phyloP scores from a whole-genome alignment of 2,113 vertebrate species.

The Grallaria varia region DNA sequence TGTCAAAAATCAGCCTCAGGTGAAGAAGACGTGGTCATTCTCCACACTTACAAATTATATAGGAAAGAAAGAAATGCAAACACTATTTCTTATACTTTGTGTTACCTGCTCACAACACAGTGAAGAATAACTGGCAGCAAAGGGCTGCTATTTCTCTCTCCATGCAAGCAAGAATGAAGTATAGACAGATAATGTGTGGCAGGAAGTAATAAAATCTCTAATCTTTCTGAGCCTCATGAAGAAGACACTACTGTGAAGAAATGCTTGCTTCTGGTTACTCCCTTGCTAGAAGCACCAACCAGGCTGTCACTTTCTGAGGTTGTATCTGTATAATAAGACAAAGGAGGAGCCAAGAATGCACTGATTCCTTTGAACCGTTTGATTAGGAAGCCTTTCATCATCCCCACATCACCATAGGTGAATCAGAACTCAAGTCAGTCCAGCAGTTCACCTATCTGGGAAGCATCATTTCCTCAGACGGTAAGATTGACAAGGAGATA shows the following conservation, averaged over 20 bases:
- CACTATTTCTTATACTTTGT: not conserved
- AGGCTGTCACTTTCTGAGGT: not conserved
- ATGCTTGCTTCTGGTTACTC: not conserved
- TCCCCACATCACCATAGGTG: no score
- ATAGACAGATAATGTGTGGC: not conserved
- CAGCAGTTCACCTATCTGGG: no score
- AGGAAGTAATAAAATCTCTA: not conserved
- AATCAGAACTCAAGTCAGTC: no score
- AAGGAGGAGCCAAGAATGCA: not conserved
- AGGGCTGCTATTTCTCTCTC: not conserved
- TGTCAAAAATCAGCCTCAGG: not conserved
- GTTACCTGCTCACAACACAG: not conserved
- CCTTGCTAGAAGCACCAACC: not conserved
- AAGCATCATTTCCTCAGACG: no score
- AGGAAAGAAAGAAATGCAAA: not conserved
- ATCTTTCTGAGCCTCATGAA: not conserved
- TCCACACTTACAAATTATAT: not conserved
- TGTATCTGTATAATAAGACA: not conserved
- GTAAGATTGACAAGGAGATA: no score
- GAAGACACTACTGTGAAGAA: not conserved
- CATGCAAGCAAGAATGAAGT: not conserved
- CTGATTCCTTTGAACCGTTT: not conserved
- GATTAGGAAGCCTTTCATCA: no score
- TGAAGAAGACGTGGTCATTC: not conserved
- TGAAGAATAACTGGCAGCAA: not conserved